Percentiles rank a stretch among this genome's conserved stretches.
Conservation (phyloP, 2,888 invertebrate genomes). For the Drosophila neotestacea region DNA sequence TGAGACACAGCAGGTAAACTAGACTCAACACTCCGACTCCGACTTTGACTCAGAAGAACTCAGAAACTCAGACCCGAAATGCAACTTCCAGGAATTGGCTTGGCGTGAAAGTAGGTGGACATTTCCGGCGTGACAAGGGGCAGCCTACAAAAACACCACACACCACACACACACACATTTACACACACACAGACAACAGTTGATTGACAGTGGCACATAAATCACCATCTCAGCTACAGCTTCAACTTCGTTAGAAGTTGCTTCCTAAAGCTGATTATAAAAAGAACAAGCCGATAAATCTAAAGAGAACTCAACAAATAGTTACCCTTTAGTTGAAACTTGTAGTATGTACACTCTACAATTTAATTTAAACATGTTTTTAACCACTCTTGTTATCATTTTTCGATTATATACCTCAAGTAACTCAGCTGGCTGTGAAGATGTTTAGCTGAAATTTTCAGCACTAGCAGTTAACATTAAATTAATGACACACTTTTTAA, state of each 20-base stretch:
- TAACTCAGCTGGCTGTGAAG: not conserved
- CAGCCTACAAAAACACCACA: constrained; percentile 30
- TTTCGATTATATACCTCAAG: not conserved
- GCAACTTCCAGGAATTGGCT: constrained; percentile 47
- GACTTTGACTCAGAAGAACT: not conserved
- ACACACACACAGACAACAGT: constrained; percentile 28
- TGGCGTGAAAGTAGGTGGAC: constrained; percentile 80
- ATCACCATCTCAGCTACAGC: constrained; percentile 48
- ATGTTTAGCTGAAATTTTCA: not conserved
- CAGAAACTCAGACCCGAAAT: constrained; percentile 33
- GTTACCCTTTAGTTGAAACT: constrained; percentile 4
- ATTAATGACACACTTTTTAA: not conserved
- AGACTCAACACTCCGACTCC: constrained; percentile 1
- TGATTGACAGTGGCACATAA: constrained; percentile 62
- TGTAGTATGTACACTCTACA: not conserved
- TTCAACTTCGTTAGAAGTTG: constrained; percentile 66
- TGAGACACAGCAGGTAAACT: constrained; percentile 57
- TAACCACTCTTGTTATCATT: not conserved
- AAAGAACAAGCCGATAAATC: constrained; percentile 20
- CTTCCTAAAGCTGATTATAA: constrained; percentile 69
- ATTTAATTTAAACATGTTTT: not conserved
- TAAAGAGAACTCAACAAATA: not conserved
- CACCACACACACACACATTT: constrained; percentile 23
- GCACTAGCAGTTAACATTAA: not conserved
- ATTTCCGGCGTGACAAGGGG: constrained; percentile 68